Base-by-base conservation (phyloP, 2,113 vertebrate genomes). In the Aphelocoma coerulescens region DNA sequence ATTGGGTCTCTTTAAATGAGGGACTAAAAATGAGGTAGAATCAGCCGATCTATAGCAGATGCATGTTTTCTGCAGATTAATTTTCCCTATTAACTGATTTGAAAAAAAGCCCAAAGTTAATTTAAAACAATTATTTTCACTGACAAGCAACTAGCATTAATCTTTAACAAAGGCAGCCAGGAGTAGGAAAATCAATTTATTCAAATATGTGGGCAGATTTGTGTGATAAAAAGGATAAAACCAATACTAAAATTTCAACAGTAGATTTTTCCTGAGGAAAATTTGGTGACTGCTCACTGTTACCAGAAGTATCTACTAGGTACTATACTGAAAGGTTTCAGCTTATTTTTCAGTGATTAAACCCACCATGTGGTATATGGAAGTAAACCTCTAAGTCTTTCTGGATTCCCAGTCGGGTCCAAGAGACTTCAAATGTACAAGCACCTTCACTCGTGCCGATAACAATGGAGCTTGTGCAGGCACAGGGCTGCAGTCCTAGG, bases 381-480 rank as follows among this genome's bases (percentile, higher is more conserved):
- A 74, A 69, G 27, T 22, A 65, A 68, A 78, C 13, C 7, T 58
- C 17, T 3, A 61, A 59, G n/a, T 21, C 39, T 33, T 48, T 61
- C 28, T 67, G 44, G 10, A 24, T 81, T 71, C 26, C n/a, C 9
- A 16, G 0, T 43, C 16, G 74, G 11, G n/a, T 33, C n/a, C 2
- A 3, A 35, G 30, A 20, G 30, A 16, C 30, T 52, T 33, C 44
- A 76, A 48, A 48, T 4, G 18, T 21, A 7, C 16, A 55, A 79
- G 27, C 11, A 43, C 10, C 9, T 41, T 32, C 35, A 30, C 7
- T 6, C 0, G 0, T 4, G 11, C 13, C 0, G 0, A 16, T 32
- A 21, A 7, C 24, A 37, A 33, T 0, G 15, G 23, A 69, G 24
- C 13, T 57, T 39, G 5, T 2, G 24, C 32, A 44, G 62, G 21